Percentiles rank a stretch among this genome's conserved stretches.
These are phyloP conservation scores for Pseudochirops corinnae DNA, from an alignment of 2,797 vertebrate genomes.

Conservation along the genomic window DNA sequence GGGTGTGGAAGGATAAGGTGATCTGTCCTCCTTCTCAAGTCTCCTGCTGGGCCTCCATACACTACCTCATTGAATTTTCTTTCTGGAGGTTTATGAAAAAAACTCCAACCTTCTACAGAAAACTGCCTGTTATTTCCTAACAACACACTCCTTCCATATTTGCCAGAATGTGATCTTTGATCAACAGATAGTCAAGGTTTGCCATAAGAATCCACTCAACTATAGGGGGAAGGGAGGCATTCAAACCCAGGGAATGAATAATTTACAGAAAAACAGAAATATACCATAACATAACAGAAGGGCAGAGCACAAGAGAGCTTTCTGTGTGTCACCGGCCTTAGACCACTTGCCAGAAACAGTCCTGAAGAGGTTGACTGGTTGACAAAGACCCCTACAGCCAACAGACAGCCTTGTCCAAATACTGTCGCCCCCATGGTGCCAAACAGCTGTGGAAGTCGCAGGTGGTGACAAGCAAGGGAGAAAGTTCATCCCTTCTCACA, in stretches of 20 bases:
- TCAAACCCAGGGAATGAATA: not conserved
- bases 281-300: not conserved
- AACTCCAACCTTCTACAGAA: not conserved
- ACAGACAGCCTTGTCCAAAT: not conserved
- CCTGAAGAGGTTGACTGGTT: not conserved
- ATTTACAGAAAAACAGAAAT: not conserved
- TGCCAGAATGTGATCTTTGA: not conserved
- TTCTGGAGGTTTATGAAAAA: not conserved
- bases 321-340: not conserved
- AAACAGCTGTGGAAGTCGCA: not conserved
- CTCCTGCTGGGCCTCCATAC: not conserved
- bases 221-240: not conserved
- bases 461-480: not conserved
- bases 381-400: not conserved
- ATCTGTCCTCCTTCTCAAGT: not conserved
- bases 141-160: not conserved
- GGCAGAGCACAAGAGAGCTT: not conserved
- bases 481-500: not conserved
- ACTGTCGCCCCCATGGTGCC: not conserved
- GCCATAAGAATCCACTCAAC: not conserved
- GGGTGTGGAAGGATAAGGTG: not conserved
- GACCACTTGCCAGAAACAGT: not conserved
- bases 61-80: not conserved
- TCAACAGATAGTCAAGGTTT: not conserved
- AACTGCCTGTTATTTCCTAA: not conserved